phyloP scores from a whole-genome alignment of 2,797 vertebrate genomes.

The Bucorvus abyssinicus region DNA sequence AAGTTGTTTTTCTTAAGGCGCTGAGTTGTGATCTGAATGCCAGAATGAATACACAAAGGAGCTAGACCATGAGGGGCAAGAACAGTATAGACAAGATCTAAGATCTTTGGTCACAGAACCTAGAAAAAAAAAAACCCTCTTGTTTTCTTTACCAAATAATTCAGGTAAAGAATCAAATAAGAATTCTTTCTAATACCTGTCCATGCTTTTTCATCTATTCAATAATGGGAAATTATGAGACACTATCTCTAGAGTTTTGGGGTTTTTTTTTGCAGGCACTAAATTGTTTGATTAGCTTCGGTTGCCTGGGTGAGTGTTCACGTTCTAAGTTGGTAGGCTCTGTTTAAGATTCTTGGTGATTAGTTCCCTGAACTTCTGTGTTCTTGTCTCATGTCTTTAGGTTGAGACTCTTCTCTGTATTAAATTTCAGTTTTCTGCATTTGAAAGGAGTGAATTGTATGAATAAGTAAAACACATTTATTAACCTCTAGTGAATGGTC shows the following conservation, averaged over 20 bases:
- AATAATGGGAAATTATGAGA: background rate
- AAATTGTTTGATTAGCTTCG: background rate
- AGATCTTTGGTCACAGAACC: background rate
- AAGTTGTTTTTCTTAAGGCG: background rate
- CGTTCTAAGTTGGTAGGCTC: background rate
- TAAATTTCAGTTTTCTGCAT: background rate
- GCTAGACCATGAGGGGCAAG: background rate
- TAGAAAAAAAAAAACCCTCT: background rate
- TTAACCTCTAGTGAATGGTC: background rate
- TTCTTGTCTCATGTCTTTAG: background rate
- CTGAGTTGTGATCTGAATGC: background rate
- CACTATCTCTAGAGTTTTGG: background rate
- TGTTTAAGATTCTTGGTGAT: background rate
- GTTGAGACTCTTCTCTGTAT: background rate
- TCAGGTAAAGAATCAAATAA: background rate
- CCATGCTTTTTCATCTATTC: background rate
- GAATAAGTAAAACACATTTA: slow-evolving; percentile 27
- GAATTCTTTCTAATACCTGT: background rate
- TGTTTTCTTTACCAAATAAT: background rate
- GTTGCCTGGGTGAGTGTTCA: background rate
- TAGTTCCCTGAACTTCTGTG: background rate
- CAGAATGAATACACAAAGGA: background rate
- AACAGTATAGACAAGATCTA: background rate
- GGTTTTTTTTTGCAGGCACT: background rate
- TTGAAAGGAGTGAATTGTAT: slow-evolving; percentile 2